Conservation (phyloP, 2,888 invertebrate species). For the Ochropleura leucogaster region DNA sequence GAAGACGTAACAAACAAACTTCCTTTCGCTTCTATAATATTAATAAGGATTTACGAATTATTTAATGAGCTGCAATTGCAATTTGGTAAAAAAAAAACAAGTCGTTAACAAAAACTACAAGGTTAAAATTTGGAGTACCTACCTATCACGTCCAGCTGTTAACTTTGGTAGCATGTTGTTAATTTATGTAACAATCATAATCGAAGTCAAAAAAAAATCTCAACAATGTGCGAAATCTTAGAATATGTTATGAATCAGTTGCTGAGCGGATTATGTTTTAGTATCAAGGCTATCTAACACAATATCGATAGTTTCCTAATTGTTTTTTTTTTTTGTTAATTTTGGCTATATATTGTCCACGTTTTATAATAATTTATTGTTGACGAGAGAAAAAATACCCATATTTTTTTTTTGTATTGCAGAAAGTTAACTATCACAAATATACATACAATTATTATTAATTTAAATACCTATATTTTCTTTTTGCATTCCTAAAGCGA, state of each 20-base stretch:
- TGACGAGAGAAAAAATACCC: neutral
- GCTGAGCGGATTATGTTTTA: neutral
- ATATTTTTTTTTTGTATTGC: neutral
- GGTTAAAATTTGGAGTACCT: neutral
- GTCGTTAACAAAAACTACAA: neutral
- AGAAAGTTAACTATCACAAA: neutral
- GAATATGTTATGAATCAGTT: neutral
- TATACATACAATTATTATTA: neutral
- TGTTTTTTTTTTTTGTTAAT: neutral
- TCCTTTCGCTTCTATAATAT: no score
- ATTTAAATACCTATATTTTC: no score
- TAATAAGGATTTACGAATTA: no score
- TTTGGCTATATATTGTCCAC: neutral
- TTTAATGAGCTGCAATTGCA: no score
- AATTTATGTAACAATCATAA: neutral
- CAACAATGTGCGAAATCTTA: slow-evolving; percentile 10
- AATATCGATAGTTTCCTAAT: neutral
- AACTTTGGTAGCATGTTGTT: neutral
- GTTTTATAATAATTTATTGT: neutral
- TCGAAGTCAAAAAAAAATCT: neutral
- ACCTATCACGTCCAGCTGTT: neutral
- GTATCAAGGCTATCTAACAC: slow-evolving; percentile 11
- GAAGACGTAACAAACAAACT: no score
- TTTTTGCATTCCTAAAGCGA: no score
- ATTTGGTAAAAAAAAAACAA: no score